A percentile compares a stretch with the other conserved stretches of the same genome.
phyloP scores from a whole-genome alignment of 92 coral and sea anemone genomes.

The Ricordea florida region DNA sequence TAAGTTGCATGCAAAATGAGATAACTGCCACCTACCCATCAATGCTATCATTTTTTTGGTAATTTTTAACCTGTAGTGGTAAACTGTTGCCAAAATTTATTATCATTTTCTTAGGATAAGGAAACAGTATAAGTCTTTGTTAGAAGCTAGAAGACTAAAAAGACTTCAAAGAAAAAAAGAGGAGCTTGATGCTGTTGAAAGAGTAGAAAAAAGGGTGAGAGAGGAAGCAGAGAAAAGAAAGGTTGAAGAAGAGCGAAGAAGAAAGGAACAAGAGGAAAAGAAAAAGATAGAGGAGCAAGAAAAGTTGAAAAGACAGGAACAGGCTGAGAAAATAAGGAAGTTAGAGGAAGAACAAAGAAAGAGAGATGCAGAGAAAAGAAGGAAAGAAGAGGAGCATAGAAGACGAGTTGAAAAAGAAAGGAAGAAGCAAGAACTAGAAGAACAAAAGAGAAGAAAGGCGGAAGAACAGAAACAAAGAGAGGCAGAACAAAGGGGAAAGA shows the following conservation, averaged over 20 bases:
- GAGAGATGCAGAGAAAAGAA: conserved; percentile 5
- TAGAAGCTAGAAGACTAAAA: conserved; percentile 35
- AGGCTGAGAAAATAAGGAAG: conserved; percentile 10
- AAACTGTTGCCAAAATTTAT: no score
- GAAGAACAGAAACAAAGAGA: conserved; percentile 6
- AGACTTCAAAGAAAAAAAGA: conserved; percentile 40
- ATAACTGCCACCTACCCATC: no score
- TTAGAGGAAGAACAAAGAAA: conserved; percentile 12
- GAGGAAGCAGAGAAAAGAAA: conserved; percentile 50
- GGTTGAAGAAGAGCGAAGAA: conserved; percentile 35
- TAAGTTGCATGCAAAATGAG: no score
- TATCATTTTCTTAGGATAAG: conserved; percentile 40
- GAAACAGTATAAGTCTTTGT: conserved; percentile 44
- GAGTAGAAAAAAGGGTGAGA: conserved; percentile 48
- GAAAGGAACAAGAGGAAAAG: conserved; percentile 19
- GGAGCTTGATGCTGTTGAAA: conserved; percentile 57
- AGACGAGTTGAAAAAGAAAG: conserved; percentile 13
- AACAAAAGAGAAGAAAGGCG: conserved; percentile 2
- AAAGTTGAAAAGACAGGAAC: background rate
- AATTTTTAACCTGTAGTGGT: no score
- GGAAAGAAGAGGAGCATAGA: conserved; percentile 5
- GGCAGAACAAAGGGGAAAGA: background rate
- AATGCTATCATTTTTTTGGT: no score
- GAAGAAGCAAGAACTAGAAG: conserved; percentile 11
- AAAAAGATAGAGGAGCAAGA: conserved; percentile 15